Percentiles rank a stretch among this genome's conserved stretches.
phyloP scores from a whole-genome alignment of 2,888 invertebrate genomes.

The Aphidius colemani region DNA sequence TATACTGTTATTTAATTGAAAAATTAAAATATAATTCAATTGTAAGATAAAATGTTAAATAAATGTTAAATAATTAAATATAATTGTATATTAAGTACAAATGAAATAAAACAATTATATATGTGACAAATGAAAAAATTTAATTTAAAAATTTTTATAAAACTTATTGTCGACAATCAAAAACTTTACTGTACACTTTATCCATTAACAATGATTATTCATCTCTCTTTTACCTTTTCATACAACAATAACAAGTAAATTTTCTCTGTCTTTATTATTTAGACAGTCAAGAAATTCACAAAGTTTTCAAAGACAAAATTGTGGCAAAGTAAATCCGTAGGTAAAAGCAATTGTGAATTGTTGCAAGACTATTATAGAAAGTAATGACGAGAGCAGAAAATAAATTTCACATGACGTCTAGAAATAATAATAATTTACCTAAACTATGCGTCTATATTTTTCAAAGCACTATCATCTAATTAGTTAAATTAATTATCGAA shows the following conservation, averaged over 20 bases:
- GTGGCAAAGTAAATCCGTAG: conserved; percentile 19
- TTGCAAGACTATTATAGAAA: conserved; percentile 18
- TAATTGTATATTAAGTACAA: not conserved
- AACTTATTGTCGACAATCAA: conserved; percentile 8
- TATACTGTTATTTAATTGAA: too few relatives aligned
- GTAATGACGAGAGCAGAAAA: not conserved
- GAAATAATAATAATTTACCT: not conserved
- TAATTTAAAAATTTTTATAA: conserved; percentile 2
- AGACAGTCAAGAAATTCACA: conserved; percentile 6
- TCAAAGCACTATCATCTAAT: too few relatives aligned
- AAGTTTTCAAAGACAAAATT: conserved; percentile 20
- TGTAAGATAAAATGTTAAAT: too few relatives aligned
- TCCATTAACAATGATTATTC: too few relatives aligned
- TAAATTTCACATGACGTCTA: not conserved
- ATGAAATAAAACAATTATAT: conserved; percentile 9
- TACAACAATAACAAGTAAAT: too few relatives aligned
- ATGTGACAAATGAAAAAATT: not conserved
- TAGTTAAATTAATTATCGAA: too few relatives aligned
- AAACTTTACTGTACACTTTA: conserved; percentile 1
- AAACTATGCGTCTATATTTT: too few relatives aligned
- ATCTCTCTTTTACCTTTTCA: too few relatives aligned
- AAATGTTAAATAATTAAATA: too few relatives aligned
- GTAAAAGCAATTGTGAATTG: conserved; percentile 20
- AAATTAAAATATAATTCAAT: too few relatives aligned
- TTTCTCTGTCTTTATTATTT: not conserved